Percentiles rank a stretch among this genome's conserved stretches.
Conservation (phyloP, 2,888 invertebrate genomes). For the Trissolcus brochymenae region DNA sequence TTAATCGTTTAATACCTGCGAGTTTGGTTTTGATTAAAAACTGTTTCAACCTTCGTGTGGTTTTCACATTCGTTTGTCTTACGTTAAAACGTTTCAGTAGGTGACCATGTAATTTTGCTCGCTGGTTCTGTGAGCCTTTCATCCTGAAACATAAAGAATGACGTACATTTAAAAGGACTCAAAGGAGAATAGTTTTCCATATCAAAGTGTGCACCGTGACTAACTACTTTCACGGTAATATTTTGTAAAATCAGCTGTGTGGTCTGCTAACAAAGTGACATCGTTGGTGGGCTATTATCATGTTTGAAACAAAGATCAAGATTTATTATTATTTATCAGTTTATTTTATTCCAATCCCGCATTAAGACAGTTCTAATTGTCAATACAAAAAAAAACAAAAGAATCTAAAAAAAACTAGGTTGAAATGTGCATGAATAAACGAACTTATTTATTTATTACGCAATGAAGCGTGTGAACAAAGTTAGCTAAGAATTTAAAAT, state of each 20-base stretch:
- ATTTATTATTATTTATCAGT: no score
- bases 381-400: no score
- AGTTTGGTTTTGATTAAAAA: constrained; percentile 14
- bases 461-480: not conserved
- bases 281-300: constrained; percentile 46
- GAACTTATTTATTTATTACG: no score
- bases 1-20: no score
- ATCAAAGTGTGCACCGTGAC: constrained; percentile 43
- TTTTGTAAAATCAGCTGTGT: constrained; percentile 39
- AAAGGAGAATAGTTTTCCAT: constrained; percentile 38
- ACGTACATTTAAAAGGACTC: constrained; percentile 33
- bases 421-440: no score
- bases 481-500: not conserved
- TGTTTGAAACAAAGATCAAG: no score
- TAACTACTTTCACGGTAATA: constrained; percentile 41
- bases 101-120: constrained; percentile 48
- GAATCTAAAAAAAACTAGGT: no score
- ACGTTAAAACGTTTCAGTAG: constrained; percentile 42
- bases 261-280: constrained; percentile 36
- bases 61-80: constrained; percentile 28
- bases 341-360: no score
- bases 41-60: constrained; percentile 24
- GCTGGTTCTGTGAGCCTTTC: constrained; percentile 39
- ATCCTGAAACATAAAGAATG: constrained; percentile 46
- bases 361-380: no score